Base-by-base conservation (phyloP, 2,797 vertebrate species). In the Erithacus rubecula region DNA sequence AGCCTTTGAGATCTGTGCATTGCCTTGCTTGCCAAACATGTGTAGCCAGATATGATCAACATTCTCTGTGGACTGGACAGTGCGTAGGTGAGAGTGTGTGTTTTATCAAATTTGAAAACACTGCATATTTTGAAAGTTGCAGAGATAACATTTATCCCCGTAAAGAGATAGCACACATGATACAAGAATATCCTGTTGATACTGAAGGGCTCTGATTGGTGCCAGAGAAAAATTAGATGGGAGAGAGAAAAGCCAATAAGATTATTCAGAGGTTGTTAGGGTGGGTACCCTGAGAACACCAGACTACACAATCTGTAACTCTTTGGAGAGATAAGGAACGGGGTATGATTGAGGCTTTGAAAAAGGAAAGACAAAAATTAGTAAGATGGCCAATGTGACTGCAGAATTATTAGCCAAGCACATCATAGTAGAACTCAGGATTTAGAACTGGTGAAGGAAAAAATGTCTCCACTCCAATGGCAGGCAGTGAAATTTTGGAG, bases 21-120 rank as follows among this genome's bases (percentile, higher is more conserved):
- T 99, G 99, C 97, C 98, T 98, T 36, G 67, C 80, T 59, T 99
- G 99, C 82, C 98, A 98, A 23, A 97, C 98, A 26, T 99, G 99
- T 70, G 98, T 99, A 47, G 99, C 99, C 20, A 99, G 98, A 80
- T 99, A 98, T 15, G 99, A 99, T 94, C 99, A 99, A 56, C 99
- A 99, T 97, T 99, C 99, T 8, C 29, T 98, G 46, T 99, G 99
- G 99, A 99, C 98, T 93, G 99, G 99, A 91, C 95, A 96, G 87
- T 99, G 99, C 95, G 95, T 99, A 95, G 99, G 99, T 99, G 78
- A 98, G 94, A 79, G 11, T 37, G 29, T 27, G 53, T 60, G 20
- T 81, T 88, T 74, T 52, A 44, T 55, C 32, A 43, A 13, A 37
- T 58, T 39, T 46, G 34, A 46, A 78, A 47, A 47, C 24, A 8